Percentiles rank a stretch among this genome's conserved stretches.
Evolutionary conservation across 23 tunicate genomes (phyloP).

Genomic region (Botrylloides violaceus): DNA sequence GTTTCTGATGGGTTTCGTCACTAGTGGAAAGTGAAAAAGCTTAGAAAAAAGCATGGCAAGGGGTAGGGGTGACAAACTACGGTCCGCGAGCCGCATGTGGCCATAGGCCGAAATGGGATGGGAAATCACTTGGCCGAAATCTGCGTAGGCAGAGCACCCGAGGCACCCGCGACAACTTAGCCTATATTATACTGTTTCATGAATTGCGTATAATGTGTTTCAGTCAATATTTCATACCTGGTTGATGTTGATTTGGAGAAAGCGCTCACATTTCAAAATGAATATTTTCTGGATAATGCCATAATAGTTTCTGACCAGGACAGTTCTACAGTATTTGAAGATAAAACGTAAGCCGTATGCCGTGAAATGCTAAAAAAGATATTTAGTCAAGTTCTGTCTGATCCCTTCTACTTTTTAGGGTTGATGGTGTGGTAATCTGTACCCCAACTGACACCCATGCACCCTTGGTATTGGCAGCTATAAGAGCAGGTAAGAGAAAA

Average conservation of each 20-base stretch:
- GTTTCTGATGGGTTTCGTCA: no score
- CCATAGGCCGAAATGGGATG: no score
- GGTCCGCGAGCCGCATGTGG: no score
- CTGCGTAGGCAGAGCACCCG: no score
- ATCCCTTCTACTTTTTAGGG: slow-evolving; percentile 23
- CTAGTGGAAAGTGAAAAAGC: no score
- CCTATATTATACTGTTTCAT: no score
- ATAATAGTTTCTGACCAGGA: slow-evolving; percentile 35
- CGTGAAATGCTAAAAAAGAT: not conserved
- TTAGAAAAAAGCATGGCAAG: no score
- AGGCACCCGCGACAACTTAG: no score
- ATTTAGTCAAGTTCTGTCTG: not conserved
- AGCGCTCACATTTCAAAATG: slow-evolving; percentile 16
- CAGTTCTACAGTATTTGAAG: slow-evolving; percentile 8
- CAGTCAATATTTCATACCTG: slow-evolving; percentile 35
- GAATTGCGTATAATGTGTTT: not conserved
- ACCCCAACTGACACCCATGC: slow-evolving; percentile 89
- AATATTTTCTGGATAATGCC: slow-evolving; percentile 14
- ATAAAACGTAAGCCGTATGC: slow-evolving; percentile 24
- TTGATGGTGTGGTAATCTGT: slow-evolving; percentile 56
- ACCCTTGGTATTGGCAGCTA: slow-evolving; percentile 19
- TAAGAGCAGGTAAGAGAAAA: slow-evolving; percentile 71
- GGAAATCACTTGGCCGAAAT: no score
- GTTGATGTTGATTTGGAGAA: slow-evolving; percentile 36
- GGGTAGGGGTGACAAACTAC: no score